These are phyloP conservation scores for Melanargia galathea DNA, from an alignment of 2,888 invertebrate species.

Conservation along the genomic window DNA sequence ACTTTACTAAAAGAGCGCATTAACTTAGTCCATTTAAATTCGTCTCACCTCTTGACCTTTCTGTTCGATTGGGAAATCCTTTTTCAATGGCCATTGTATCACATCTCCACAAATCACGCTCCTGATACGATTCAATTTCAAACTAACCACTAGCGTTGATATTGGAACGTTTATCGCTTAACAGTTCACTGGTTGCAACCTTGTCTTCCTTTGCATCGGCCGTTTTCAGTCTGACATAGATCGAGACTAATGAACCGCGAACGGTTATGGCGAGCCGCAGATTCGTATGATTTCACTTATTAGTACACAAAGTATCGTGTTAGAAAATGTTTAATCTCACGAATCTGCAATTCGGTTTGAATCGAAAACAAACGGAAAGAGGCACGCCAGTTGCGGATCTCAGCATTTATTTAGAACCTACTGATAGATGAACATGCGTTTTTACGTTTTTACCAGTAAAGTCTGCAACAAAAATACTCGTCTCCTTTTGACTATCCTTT, in stretches of 20 bases:
- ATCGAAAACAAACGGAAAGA: conserved; percentile 46
- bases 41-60: conserved; percentile 72
- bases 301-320: conserved; percentile 52
- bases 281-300: conserved; percentile 71
- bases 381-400: conserved; percentile 41
- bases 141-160: conserved; percentile 49
- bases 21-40: conserved; percentile 65
- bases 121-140: conserved; percentile 34
- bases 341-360: conserved; percentile 58
- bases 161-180: conserved; percentile 62
- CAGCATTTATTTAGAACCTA: conserved; percentile 33
- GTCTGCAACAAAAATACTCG: background rate
- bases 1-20: conserved; percentile 56
- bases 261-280: conserved; percentile 58
- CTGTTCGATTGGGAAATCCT: conserved; percentile 62
- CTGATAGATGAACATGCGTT: conserved; percentile 11
- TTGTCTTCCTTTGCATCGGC: conserved; percentile 64
- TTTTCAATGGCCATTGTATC: conserved; percentile 56
- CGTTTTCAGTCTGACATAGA: conserved; percentile 65
- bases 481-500: background rate
- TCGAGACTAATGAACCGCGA: conserved; percentile 66
- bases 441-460: conserved; percentile 6
- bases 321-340: conserved; percentile 57
- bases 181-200: conserved; percentile 67
- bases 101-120: conserved; percentile 34